Base-by-base conservation (phyloP, 2,797 vertebrate species). In the Paguma larvata region DNA sequence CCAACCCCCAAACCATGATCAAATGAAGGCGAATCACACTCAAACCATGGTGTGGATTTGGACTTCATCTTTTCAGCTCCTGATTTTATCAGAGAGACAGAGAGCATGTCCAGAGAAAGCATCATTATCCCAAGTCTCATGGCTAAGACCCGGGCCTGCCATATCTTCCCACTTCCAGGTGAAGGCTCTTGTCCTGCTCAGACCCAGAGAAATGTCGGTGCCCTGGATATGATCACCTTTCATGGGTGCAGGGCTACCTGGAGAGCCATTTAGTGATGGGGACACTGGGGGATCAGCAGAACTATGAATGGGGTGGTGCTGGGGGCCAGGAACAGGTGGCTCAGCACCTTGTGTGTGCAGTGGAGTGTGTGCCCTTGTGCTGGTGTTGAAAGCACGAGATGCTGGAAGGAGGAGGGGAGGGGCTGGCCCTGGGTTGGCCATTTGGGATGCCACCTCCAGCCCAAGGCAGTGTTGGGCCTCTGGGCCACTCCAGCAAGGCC, bases 91-190 rank as follows among this genome's bases (percentile, higher is more conserved):
- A 78, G 65, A 27, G 77, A 92, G 34, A 63, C n/a, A 44, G 18
- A 0, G 1, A 23, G 75, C 38, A 38, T 4, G 63, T 18, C 51
- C 38, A 11, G 6, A 38, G 86, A 59, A 92, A 34, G 3, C 14
- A 6, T 13, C 18, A 6, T 65, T n/a, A 6, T n/a, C 12, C 23
- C 3, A 1, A 6, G 27, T 27, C 19, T 83, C 68, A 46, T 0
- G 1, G 10, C 53, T n/a, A 25, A 32, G 73, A 32, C 27, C 73
- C 2, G 0, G 41, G 41, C 25, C 41, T 16, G 3, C 25, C 44
- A 16, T 46, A 7, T 21, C 8, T 87, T 51, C 67, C n/a, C 1
- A 53, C 16, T 46, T 3, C 19, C 2, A 1, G 59, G 63, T 3
- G 1, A 23, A 11, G 88, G 16, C 6, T 2, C 13, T 14, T 38